Conservation (phyloP, 2,888 invertebrate species). For the Aspidiotus rigidus region DNA sequence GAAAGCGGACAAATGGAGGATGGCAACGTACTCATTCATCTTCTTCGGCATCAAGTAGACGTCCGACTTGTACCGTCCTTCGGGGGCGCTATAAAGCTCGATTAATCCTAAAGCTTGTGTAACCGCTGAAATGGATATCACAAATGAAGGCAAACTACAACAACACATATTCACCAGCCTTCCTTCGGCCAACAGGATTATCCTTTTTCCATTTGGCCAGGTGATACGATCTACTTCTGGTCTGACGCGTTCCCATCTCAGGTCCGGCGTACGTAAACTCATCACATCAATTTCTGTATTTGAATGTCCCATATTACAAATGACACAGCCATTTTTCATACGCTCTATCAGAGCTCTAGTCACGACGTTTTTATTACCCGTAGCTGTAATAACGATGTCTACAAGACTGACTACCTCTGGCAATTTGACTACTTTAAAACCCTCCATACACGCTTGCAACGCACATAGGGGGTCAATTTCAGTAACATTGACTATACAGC, state of each 20-base stretch:
- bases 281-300: slow-evolving; percentile 93
- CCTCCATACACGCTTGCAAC: slow-evolving; percentile 94
- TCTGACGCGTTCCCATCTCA: slow-evolving; percentile 94
- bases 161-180: slow-evolving; percentile 92
- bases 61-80: slow-evolving; percentile 89
- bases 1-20: slow-evolving; percentile 90
- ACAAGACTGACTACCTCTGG: slow-evolving; percentile 86
- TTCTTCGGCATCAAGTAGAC: slow-evolving; percentile 96
- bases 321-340: slow-evolving; percentile 90
- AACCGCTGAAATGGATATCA: slow-evolving; percentile 93
- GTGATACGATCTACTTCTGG: slow-evolving; percentile 98
- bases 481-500: slow-evolving; percentile 83
- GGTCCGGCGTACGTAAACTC: slow-evolving; percentile 76
- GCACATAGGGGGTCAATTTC: slow-evolving; percentile 98
- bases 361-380: slow-evolving; percentile 94
- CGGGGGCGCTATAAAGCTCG: slow-evolving; percentile 91
- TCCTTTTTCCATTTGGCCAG: slow-evolving; percentile 94
- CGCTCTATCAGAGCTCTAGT: slow-evolving; percentile 91
- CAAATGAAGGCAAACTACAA: slow-evolving; percentile 93
- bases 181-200: slow-evolving; percentile 87
- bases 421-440: slow-evolving; percentile 85
- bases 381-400: slow-evolving; percentile 92
- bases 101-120: slow-evolving; percentile 89
- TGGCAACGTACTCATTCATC: slow-evolving; percentile 98
- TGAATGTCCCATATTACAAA: slow-evolving; percentile 96